Evolutionary conservation across 2,113 vertebrate species (phyloP), one percentile per base, ranked within the genome.

Genomic region (Etheostoma cragini): DNA sequence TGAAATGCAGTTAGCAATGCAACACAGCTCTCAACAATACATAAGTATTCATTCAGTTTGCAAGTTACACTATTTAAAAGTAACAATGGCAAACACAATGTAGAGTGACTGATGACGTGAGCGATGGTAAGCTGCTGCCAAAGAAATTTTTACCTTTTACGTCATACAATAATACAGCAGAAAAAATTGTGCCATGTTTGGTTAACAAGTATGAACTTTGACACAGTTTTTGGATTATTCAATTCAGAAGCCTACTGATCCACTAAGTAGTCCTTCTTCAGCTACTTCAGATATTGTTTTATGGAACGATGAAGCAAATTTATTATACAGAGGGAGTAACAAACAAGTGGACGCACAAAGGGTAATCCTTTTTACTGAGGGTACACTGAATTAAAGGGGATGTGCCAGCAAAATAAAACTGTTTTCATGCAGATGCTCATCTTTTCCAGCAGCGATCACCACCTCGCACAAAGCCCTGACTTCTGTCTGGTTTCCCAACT

Each of bases 271-370:
- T 22, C 52, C 10, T 42, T 42, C 10, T 68, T 35, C 26, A 53
- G 30, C 17, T 50, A 1, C 8, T 1, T 30, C 30, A 2, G 30
- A 30, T 30, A 30, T 30, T 30, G 30, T 30, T 3, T 3, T 4
- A 30, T 30, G 33, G 3, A 13, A 72, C 38, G 5, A 63, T 47
- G 8, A 24, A 72, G 6, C 19, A 83, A 21, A 42, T 47, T 65
- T 72, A 72, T 87, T 85, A 83, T 76, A 70, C 42, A 69, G 15
- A 70, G 26, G n/a, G 46, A 54, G 53, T 53, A 76, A 68, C 67
- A 54, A 42, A 61, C 17, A n/a, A 78, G 75, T 12, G 68, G 13
- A 22, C 62, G 33, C 69, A 49, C 61, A 79, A 57, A 76, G 24
- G 53, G 26, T 68, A 73, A 85, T 66, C 45, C 72, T 67, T 38